Percentiles rank a stretch among this genome's conserved stretches.
These are phyloP conservation scores for honey bee (Apis mellifera) DNA, from an alignment of 1,140 invertebrate genomes.

Conservation along the genomic window Amel_HAv3.1 CM009934.2:13357501-13358000, in stretches of 20 bases:
- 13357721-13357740: not conserved
- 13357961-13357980: conserved; percentile 15
- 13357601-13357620: too few species aligned
- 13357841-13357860: conserved; percentile 58
- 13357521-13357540: not conserved
- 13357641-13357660: not conserved
- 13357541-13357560: not conserved
- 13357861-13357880: conserved; percentile 39
- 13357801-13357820: conserved; percentile 24
- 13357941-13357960: conserved; percentile 34
- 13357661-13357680: not conserved
- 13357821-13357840: conserved; percentile 56
- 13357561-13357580: not conserved
- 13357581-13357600: not conserved
- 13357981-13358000: not conserved
- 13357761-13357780: not conserved
- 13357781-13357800: not conserved
- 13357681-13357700: not conserved
- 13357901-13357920: conserved; percentile 66
- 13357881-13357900: conserved; percentile 30
- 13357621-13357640: too few species aligned
- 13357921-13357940: conserved; percentile 73
- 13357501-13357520: not conserved
- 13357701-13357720: not conserved
- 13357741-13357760: not conserved